Percentiles rank a stretch among this genome's conserved stretches.
These are phyloP conservation scores for Pseudococcus viburni DNA, from an alignment of 2,888 invertebrate genomes.

Conservation along the genomic window DNA sequence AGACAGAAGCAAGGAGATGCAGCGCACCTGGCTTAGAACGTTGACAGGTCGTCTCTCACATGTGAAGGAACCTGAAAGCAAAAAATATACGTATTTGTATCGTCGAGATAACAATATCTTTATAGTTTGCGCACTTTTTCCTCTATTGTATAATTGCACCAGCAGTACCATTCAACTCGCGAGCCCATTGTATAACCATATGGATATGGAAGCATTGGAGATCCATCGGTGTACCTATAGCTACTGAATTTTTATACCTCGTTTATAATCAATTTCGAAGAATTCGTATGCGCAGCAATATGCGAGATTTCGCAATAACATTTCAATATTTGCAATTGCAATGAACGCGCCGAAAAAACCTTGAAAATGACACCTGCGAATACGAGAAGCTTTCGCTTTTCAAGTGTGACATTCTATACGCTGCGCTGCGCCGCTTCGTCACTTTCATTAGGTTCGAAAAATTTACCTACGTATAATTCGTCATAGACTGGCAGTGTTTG, in stretches of 20 bases:
- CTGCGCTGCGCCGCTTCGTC: not conserved
- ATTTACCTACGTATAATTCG: not conserved
- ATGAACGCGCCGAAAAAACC: not conserved
- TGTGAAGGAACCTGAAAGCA: slow-evolving; percentile 46
- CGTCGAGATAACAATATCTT: slow-evolving; percentile 31
- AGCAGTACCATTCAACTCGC: slow-evolving; percentile 5
- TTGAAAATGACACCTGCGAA: slow-evolving; percentile 43
- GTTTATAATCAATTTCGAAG: not conserved
- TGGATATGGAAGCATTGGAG: not conserved
- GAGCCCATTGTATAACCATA: not conserved
- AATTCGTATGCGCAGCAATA: not conserved
- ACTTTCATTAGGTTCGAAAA: slow-evolving; percentile 1
- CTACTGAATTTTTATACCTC: slow-evolving; percentile 2
- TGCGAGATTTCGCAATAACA: not conserved
- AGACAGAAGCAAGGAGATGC: slow-evolving; percentile 24
- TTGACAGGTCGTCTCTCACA: slow-evolving; percentile 53
- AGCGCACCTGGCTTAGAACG: slow-evolving; percentile 48
- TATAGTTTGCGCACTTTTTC: slow-evolving; percentile 50
- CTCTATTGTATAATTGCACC: slow-evolving; percentile 29
- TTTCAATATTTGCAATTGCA: slow-evolving; percentile 29
- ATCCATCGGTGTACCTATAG: not conserved
- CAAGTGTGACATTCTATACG: not conserved
- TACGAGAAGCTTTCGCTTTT: slow-evolving; percentile 30
- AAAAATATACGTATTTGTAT: slow-evolving; percentile 1
- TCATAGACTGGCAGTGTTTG: not conserved